Conservation (phyloP, 1,140 invertebrate species). For the Episyrphus balteatus region DNA sequence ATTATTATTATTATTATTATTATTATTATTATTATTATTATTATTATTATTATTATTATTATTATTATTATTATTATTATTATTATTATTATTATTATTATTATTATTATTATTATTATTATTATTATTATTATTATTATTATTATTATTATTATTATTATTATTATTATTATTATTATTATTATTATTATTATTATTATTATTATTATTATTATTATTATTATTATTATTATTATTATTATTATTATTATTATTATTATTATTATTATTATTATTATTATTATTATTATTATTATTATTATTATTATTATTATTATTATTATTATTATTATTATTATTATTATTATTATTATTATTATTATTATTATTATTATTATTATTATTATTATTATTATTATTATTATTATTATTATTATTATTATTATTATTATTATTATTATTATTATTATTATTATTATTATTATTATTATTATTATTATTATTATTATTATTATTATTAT, state of each 20-base stretch:
- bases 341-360: slow-evolving; percentile 4
- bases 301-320: slow-evolving; percentile 3
- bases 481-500: slow-evolving; percentile 4
- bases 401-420: slow-evolving; percentile 4
- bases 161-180: slow-evolving; percentile 4
- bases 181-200: slow-evolving; percentile 3
- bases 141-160: no score
- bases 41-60: slow-evolving; percentile 5
- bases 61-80: slow-evolving; percentile 5
- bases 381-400: slow-evolving; percentile 4
- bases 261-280: slow-evolving; percentile 4
- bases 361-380: slow-evolving; percentile 4
- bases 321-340: slow-evolving; percentile 4
- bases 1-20: slow-evolving; percentile 5
- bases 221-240: slow-evolving; percentile 4
- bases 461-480: slow-evolving; percentile 2
- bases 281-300: slow-evolving; percentile 4
- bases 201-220: slow-evolving; percentile 4
- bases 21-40: slow-evolving; percentile 4
- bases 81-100: slow-evolving; percentile 4
- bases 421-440: slow-evolving; percentile 4
- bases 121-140: slow-evolving; percentile 5
- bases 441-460: slow-evolving; percentile 1
- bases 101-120: slow-evolving; percentile 5
- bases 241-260: slow-evolving; percentile 4